Evolutionary conservation across 2,113 vertebrate species (phyloP).

Genomic region (Pyrgilauda ruficollis): DNA sequence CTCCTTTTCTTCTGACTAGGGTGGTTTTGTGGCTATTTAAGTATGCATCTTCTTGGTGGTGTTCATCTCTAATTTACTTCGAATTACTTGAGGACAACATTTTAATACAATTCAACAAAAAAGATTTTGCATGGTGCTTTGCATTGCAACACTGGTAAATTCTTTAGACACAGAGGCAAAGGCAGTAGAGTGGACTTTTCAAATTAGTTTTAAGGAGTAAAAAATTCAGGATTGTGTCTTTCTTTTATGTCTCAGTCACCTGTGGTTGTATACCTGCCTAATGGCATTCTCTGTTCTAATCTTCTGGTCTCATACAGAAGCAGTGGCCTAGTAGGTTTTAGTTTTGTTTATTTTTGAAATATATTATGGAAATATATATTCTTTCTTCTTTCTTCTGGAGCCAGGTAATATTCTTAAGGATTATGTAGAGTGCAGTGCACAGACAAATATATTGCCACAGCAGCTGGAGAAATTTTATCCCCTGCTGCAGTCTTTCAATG

Average conservation of each 20-base stretch:
- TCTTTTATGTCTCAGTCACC: not conserved
- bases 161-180: not conserved
- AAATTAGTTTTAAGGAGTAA: not conserved
- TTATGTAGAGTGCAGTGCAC: not conserved
- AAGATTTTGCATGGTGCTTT: not conserved
- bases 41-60: not conserved
- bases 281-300: not conserved
- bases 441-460: not conserved
- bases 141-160: not conserved
- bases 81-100: not conserved
- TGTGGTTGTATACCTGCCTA: not conserved
- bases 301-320: not conserved
- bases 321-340: not conserved
- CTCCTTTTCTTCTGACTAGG: not conserved
- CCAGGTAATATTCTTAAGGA: not conserved
- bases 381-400: not conserved
- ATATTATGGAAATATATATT: not conserved
- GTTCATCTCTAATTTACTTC: not conserved
- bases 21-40: slow-evolving; percentile 12
- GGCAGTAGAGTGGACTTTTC: not conserved
- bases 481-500: not conserved
- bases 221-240: not conserved
- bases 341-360: not conserved
- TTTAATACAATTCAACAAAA: not conserved
- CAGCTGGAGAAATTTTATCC: slow-evolving; percentile 8